Conservation (phyloP, 2,113 vertebrate genomes). For the Callospermophilus lateralis region DNA sequence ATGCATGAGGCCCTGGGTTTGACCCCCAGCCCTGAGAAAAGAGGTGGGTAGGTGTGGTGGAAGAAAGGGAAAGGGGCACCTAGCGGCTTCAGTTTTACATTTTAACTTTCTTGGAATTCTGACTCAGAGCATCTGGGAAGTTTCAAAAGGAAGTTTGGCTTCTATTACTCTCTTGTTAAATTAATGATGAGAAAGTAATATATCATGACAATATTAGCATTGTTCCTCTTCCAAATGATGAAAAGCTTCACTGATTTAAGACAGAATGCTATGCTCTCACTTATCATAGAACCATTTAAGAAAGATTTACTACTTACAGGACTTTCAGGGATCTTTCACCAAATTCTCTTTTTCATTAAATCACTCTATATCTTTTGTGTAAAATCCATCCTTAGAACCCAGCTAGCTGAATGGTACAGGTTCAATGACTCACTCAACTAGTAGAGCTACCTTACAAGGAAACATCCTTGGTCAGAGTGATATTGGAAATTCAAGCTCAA, state of each 20-base stretch:
- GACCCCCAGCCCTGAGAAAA: no score
- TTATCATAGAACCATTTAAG: not conserved
- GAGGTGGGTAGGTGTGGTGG: no score
- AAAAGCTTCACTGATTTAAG: not conserved
- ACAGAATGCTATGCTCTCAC: not conserved
- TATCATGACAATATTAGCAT: not conserved
- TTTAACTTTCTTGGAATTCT: not conserved
- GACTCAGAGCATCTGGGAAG: not conserved
- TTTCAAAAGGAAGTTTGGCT: not conserved
- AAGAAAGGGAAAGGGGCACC: no score
- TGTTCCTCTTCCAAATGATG: not conserved
- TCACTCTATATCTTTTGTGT: not conserved
- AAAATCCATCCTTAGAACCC: not conserved
- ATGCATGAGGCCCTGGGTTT: no score
- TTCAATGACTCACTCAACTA: not conserved
- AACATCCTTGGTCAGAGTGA: not conserved
- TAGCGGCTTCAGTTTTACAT: not conserved
- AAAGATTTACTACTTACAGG: conserved; percentile 11
- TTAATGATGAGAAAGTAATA: not conserved
- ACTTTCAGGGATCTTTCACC: not conserved
- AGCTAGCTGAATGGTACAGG: not conserved
- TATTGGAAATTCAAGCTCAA: not conserved
- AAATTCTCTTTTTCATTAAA: conserved; percentile 28
- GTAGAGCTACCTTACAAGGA: not conserved
- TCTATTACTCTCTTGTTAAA: not conserved